phyloP scores from a whole-genome alignment of 2,888 invertebrate species.

The Temnothorax unifasciatus region DNA sequence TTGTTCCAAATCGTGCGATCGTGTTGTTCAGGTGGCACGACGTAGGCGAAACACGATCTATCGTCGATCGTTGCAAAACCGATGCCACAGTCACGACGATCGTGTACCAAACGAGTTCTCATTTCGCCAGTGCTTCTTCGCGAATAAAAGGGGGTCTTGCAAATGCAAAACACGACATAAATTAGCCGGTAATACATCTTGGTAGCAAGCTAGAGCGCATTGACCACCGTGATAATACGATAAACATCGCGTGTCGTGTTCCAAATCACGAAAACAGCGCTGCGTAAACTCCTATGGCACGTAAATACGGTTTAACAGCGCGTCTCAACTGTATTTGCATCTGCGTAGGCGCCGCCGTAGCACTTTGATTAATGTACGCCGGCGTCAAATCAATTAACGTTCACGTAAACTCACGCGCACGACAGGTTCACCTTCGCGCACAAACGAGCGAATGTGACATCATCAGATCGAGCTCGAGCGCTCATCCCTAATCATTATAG shows the following conservation, averaged over 20 bases:
- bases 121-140: conserved; percentile 24
- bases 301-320: background rate
- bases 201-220: background rate
- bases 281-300: background rate
- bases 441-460: conserved; percentile 66
- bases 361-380: conserved; percentile 20
- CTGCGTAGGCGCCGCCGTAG: conserved; percentile 3
- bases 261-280: background rate
- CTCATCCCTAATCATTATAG: conserved; percentile 58
- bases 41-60: conserved; percentile 20
- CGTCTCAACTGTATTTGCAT: background rate
- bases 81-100: conserved; percentile 60
- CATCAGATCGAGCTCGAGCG: conserved; percentile 59
- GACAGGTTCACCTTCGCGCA: conserved; percentile 68
- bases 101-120: conserved; percentile 20
- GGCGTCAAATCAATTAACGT: conserved; percentile 58
- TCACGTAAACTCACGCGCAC: background rate
- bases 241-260: background rate
- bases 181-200: conserved; percentile 31
- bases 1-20: background rate
- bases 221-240: background rate
- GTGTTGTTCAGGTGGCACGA: conserved; percentile 53
- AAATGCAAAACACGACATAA: background rate
- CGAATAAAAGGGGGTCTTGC: background rate
- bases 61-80: conserved; percentile 30